Percentiles rank a stretch among this genome's conserved stretches.
Evolutionary conservation across 2,113 vertebrate species (phyloP).

Genomic region (Myanophis thanlyinensis): DNA sequence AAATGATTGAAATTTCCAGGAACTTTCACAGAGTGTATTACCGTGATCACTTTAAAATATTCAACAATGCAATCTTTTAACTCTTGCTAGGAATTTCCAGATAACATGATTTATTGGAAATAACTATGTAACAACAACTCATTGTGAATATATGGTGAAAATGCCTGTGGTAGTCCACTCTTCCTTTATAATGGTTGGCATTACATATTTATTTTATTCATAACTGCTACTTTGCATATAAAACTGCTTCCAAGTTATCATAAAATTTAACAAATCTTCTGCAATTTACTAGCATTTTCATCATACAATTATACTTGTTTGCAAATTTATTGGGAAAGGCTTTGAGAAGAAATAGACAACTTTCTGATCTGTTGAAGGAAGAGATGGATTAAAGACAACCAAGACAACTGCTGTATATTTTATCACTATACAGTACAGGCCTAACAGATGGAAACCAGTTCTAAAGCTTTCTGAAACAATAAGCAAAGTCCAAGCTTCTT

Average conservation of each 20-base stretch:
- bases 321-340: slow-evolving; percentile 1
- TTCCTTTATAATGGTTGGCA: slow-evolving; percentile 16
- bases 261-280: neutral
- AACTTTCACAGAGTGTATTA: neutral
- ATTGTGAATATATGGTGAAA: neutral
- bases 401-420: slow-evolving; percentile 67
- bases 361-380: slow-evolving; percentile 56
- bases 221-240: neutral
- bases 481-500: slow-evolving; percentile 44
- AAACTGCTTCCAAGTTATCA: neutral
- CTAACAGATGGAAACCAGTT: slow-evolving; percentile 77
- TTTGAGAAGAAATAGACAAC: slow-evolving; percentile 50
- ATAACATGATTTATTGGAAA: neutral
- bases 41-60: neutral
- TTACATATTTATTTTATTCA: slow-evolving; percentile 18
- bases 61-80: neutral
- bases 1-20: neutral
- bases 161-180: neutral
- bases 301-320: slow-evolving; percentile 10
- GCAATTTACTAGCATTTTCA: neutral
- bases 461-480: slow-evolving; percentile 65
- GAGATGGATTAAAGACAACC: slow-evolving; percentile 65
- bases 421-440: slow-evolving; percentile 70
- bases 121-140: neutral
- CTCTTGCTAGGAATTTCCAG: neutral